A percentile compares a stretch with the other conserved stretches of the same genome.
These are phyloP conservation scores for Poecilia wingei DNA, from an alignment of 2,797 vertebrate species.

Conservation along the genomic window DNA sequence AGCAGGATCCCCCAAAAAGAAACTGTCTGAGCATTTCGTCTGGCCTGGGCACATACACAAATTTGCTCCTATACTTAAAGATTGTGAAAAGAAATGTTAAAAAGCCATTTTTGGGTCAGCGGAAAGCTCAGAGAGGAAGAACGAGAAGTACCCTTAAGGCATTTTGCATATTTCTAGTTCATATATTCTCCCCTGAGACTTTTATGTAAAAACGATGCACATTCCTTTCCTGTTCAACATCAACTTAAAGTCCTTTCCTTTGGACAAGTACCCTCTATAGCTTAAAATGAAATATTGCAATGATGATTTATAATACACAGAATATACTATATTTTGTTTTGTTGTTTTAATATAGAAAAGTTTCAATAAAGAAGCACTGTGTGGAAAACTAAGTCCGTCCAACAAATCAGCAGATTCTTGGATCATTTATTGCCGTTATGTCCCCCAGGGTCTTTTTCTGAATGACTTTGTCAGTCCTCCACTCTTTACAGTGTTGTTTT, in stretches of 20 bases:
- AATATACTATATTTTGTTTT: background rate
- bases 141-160: conserved; percentile 39
- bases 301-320: background rate
- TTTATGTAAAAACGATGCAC: background rate
- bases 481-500: background rate
- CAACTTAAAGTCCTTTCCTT: background rate
- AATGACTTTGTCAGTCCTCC: background rate
- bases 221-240: conserved; percentile 4
- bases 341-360: background rate
- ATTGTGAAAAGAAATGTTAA: conserved; percentile 27
- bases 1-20: conserved; percentile 27
- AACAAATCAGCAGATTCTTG: background rate
- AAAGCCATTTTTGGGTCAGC: conserved; percentile 26
- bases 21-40: background rate
- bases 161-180: background rate
- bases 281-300: background rate
- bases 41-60: conserved; percentile 8
- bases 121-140: conserved; percentile 32
- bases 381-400: background rate
- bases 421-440: background rate
- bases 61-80: conserved; percentile 13
- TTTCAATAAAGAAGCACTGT: background rate
- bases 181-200: conserved; percentile 3
- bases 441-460: background rate
- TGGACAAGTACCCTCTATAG: background rate